These are phyloP conservation scores for Polylopha cassiicola DNA, from an alignment of 2,888 invertebrate genomes.

Conservation along the genomic window DNA sequence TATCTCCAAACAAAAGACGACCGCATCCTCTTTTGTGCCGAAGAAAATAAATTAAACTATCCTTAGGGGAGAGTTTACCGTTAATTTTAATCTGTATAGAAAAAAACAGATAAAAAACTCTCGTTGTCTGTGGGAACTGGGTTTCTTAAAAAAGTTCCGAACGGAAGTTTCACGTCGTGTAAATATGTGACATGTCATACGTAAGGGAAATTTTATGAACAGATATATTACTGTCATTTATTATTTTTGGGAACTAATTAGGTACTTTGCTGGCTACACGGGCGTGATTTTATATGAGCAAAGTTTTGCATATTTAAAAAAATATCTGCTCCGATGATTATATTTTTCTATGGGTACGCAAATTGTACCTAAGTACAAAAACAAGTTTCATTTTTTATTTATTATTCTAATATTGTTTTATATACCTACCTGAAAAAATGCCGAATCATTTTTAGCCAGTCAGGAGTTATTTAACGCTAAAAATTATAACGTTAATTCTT, in stretches of 20 bases:
- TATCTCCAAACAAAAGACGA: constrained; percentile 53
- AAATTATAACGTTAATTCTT: too few species aligned
- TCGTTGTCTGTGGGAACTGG: constrained; percentile 68
- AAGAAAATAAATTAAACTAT: constrained; percentile 72
- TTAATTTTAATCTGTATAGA: constrained; percentile 65
- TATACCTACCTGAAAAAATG: too few species aligned
- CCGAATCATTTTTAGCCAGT: too few species aligned
- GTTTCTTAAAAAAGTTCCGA: constrained; percentile 52
- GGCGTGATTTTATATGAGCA: too few species aligned
- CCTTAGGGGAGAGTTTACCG: constrained; percentile 74
- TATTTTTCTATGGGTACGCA: neutral
- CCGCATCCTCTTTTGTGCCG: constrained; percentile 65
- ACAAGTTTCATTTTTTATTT: too few species aligned
- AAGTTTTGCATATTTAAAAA: too few species aligned
- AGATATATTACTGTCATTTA: constrained; percentile 40
- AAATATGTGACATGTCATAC: constrained; percentile 65
- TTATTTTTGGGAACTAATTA: constrained; percentile 14
- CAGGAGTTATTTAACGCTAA: too few species aligned
- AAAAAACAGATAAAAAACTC: constrained; percentile 57
- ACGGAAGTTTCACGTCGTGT: constrained; percentile 65
- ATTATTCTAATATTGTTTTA: too few species aligned
- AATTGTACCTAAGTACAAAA: constrained; percentile 6
- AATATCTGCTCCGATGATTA: too few species aligned
- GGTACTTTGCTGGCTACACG: neutral
- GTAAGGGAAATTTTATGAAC: constrained; percentile 46